Conservation (phyloP, 2,888 invertebrate genomes). For the Belgica antarctica region DNA sequence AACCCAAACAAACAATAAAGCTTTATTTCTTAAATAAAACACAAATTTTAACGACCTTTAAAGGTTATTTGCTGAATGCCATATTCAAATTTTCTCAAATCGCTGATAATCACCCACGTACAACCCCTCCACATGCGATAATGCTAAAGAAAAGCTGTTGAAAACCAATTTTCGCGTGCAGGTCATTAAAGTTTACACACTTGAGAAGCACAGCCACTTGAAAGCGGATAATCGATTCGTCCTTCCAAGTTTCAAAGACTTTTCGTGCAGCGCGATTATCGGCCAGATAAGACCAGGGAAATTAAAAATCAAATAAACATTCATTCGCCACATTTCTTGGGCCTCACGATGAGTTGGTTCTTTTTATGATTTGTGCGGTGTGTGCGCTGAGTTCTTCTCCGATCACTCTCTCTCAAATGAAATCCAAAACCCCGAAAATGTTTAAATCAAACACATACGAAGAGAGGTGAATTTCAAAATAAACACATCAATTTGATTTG, state of each 20-base stretch:
- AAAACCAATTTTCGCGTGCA: not conserved
- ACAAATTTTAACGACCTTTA: no score
- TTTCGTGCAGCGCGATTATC: no score
- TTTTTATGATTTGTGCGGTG: no score
- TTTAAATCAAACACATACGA: constrained; percentile 21
- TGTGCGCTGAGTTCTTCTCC: constrained; percentile 4
- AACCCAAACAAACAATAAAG: no score
- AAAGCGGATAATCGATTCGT: not conserved
- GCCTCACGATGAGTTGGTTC: not conserved
- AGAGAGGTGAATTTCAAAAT: constrained; percentile 39
- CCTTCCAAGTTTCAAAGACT: no score
- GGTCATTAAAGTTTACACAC: constrained; percentile 9
- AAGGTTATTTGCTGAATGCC: no score
- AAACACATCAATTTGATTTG: constrained; percentile 33
- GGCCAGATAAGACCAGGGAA: no score
- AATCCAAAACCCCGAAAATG: constrained; percentile 19
- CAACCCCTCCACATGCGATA: no score
- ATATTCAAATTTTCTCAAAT: no score
- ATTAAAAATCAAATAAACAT: constrained; percentile 10
- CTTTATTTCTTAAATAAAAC: no score
- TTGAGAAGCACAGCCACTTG: not conserved
- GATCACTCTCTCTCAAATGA: constrained; percentile 13
- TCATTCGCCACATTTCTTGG: not conserved
- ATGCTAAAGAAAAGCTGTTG: constrained; percentile 2
- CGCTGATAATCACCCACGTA: no score